Base-by-base conservation (phyloP, 2,113 vertebrate species). In the Thymallus thymallus region DNA sequence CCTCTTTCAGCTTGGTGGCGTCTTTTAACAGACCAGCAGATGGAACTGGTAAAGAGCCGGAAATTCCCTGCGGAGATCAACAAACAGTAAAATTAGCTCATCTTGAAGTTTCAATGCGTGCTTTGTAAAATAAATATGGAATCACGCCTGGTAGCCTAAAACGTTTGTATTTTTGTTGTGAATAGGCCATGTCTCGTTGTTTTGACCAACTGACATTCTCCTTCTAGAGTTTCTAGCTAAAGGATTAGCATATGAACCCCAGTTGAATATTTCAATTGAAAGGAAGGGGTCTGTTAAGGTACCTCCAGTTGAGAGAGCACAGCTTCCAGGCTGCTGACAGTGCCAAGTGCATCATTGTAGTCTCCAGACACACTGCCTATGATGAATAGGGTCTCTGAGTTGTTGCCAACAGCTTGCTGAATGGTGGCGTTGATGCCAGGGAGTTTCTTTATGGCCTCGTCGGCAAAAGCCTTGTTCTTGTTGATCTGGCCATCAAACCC, bases 401-500 rank as follows among this genome's bases (percentile, higher is more conserved):
- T 96, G 73, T 86, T 91, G 41, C 79, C 66, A 13, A 82, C 87
- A 7, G 96, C 94, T 0, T 84, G 86, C 65, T 87, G 55, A 16
- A 96, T 93, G 83, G 86, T 94, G 76, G 64, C 85, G 30, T 85
- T 94, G 86, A 99, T 95, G 55, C 69, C 46, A 0, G 90, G 87
- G 3, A 99, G 93, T 74, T 88, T 95, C 4, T 61, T 84, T 89
- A 97, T 93, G 75, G 95, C 95, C 0, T 88, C 90, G 24, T 94
- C 89, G 0, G 95, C 95, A 80, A 90, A 86, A 41, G 82, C 82
- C 82, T 88, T 94, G 76, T 85, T 92, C 26, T 67, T 74, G 6
- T 66, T 88, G 0, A 97, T 93, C 84, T 95, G 93, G 70, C 93
- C 78, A 82, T 95, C 94, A 61, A 97, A 98, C 41, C 92, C 98